These are phyloP conservation scores for Daubentonia madagascariensis DNA, from an alignment of 2,113 vertebrate genomes.

Conservation along the genomic window DNA sequence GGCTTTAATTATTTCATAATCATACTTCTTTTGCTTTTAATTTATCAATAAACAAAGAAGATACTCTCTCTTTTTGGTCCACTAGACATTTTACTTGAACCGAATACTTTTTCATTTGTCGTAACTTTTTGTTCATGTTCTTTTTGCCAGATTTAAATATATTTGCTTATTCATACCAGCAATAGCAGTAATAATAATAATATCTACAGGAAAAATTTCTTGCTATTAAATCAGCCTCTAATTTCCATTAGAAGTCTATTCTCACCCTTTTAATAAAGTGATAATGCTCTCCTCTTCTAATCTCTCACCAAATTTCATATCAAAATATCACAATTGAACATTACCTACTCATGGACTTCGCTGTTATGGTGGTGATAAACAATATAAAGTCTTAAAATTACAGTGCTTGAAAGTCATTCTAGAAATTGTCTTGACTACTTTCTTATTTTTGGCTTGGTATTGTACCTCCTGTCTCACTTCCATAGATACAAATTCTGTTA, in stretches of 20 bases:
- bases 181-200: background rate
- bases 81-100: background rate
- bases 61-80: background rate
- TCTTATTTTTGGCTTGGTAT: background rate
- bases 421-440: background rate
- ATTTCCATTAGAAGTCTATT: background rate
- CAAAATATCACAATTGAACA: background rate
- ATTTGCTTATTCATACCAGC: background rate
- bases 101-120: background rate
- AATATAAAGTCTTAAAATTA: background rate
- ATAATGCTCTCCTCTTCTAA: background rate
- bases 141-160: conserved; percentile 29
- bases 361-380: background rate
- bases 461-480: background rate
- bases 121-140: background rate
- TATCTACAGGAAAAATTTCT: background rate
- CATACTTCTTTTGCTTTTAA: background rate
- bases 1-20: background rate
- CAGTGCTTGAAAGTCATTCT: background rate
- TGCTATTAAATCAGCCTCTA: background rate
- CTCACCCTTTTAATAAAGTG: background rate
- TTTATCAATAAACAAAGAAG: background rate
- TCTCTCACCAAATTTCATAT: background rate
- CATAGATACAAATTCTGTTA: background rate
- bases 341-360: background rate